These are phyloP conservation scores for Ostrea edulis DNA, from an alignment of 1,140 invertebrate genomes.

Conservation along the genomic window DNA sequence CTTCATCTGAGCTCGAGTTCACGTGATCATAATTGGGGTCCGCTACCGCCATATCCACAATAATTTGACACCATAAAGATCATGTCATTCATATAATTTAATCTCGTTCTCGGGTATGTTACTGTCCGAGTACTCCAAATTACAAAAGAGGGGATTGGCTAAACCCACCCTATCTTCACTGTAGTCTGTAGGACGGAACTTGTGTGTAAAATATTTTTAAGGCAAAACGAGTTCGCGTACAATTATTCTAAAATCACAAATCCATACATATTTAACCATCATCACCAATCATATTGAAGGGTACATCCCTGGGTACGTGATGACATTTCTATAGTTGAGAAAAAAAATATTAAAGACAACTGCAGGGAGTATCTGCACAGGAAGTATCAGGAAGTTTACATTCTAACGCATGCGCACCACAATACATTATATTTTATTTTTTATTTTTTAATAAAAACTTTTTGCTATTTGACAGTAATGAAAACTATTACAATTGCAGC, in stretches of 20 bases:
- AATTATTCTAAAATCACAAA: neutral
- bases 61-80: neutral
- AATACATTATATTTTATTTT: neutral
- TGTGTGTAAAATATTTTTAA: neutral
- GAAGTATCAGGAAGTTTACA: slow-evolving; percentile 60
- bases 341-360: neutral
- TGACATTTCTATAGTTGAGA: neutral
- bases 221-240: neutral
- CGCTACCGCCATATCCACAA: slow-evolving; percentile 38
- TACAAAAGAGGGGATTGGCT: neutral
- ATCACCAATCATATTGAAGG: neutral
- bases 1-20: slow-evolving; percentile 12
- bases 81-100: neutral
- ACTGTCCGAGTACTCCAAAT: neutral
- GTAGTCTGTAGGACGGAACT: slow-evolving; percentile 17
- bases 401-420: slow-evolving; percentile 47
- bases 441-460: neutral
- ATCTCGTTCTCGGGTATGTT: neutral
- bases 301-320: neutral
- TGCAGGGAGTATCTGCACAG: slow-evolving; percentile 49
- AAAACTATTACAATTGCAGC: neutral
- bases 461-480: neutral
- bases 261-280: neutral
- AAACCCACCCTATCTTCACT: neutral
- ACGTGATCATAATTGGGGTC: slow-evolving; percentile 26